Evolutionary conservation across 1,140 invertebrate species (phyloP), one percentile per base, ranked within the genome.

Genomic region (Aculops lycopersici): DNA sequence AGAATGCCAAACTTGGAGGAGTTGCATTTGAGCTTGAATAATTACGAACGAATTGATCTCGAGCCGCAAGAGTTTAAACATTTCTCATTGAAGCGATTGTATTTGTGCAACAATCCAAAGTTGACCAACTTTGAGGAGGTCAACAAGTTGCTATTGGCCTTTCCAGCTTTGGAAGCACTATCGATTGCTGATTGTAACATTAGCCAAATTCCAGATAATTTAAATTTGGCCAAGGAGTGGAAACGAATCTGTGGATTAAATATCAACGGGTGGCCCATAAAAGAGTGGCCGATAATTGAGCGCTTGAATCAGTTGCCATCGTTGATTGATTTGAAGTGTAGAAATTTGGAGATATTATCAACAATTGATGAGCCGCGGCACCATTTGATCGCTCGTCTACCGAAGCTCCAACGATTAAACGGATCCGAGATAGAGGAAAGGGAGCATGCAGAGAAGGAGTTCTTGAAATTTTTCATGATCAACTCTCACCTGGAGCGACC

Each of bases 391-490:
- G 80, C 80, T 2, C 62, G 80, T 41, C 57, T 88, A 41, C 78
- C 79, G 35, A 75, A 74, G 52, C 69, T 86, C 17, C 63, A 67
- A 45, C 74, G 71, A 37, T 58, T 90, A 12, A 90, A 88, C 38
- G 80, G 80, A 16, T 79, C 78, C 36, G 65, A 66, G 20, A 77
- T 88, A 48, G 67, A 67, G 20, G 63, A 63, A 1, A 71, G 78
- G 48, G 79, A 86, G 53, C 63, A 80, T 42, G 74, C 80, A n/a
- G 80, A 90, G 53, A 62, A 80, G 42, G 77, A 78, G 47, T 88
- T 86, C 58, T 78, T 90, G 46, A 63, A 81, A 38, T 73, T 78
- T 53, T 83, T 77, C 54, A 75, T 81, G 71, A 72, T 80, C 38
- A 42, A 45, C 24, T 46, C 52, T 4, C 44, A 50, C 0, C 37